A percentile compares a stretch with the other conserved stretches of the same genome.
These are phyloP conservation scores for Drosophila nasuta DNA, from an alignment of 1,140 invertebrate genomes.

Conservation along the genomic window DNA sequence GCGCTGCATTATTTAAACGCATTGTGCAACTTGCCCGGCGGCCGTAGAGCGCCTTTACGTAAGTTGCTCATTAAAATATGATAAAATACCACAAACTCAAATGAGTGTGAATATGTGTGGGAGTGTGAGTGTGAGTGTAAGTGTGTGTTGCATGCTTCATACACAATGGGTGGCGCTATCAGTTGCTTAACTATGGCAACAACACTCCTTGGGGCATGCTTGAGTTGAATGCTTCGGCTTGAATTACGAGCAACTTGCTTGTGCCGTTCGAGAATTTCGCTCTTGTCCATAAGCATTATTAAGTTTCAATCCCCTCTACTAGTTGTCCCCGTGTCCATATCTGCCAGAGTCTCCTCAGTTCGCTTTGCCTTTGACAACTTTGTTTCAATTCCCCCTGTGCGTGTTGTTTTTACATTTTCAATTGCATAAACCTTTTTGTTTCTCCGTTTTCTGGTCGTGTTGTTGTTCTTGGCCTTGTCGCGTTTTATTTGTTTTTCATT, in stretches of 20 bases:
- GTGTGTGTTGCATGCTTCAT: neutral
- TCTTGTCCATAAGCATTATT: neutral
- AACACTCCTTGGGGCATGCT: conserved; percentile 4
- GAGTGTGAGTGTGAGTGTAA: neutral
- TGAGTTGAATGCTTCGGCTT: conserved; percentile 3
- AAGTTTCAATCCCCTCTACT: neutral
- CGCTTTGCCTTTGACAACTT: conserved; percentile 57
- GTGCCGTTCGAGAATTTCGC: neutral
- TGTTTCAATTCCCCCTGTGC: conserved; percentile 29
- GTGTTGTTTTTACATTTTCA: conserved; percentile 45
- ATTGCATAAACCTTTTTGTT: conserved; percentile 53
- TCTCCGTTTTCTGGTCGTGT: neutral
- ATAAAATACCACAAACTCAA: conserved; percentile 2
- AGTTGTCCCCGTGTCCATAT: neutral
- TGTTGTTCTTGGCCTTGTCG: conserved; percentile 48
- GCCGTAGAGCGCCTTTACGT: conserved; percentile 34
- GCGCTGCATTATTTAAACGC: conserved; percentile 25
- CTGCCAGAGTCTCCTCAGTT: neutral
- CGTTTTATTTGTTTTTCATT: conserved; percentile 81
- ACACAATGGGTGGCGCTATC: neutral
- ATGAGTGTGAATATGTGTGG: too few relatives aligned
- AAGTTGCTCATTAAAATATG: conserved; percentile 63
- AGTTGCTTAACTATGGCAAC: neutral
- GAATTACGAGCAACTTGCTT: conserved; percentile 14
- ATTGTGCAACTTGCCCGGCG: conserved; percentile 46